A percentile compares a stretch with the other conserved stretches of the same genome.
Conservation (phyloP, 2,888 invertebrate genomes). For the Mesoligia furuncula region DNA sequence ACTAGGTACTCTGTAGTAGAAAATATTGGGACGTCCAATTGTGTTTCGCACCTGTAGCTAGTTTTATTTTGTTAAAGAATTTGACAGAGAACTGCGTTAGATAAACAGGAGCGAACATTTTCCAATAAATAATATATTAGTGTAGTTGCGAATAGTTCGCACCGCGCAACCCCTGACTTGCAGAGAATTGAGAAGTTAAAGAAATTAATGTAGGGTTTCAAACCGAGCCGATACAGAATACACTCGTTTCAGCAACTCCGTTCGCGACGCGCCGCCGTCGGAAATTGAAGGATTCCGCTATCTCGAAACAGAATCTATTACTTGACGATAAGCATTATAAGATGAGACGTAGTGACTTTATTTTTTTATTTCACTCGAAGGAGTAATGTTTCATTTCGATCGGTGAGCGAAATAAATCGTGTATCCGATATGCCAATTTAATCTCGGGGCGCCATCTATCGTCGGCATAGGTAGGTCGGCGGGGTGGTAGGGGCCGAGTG, state of each 20-base stretch:
- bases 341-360: slow-evolving; percentile 49
- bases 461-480: slow-evolving; percentile 70
- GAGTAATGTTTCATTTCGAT: slow-evolving; percentile 75
- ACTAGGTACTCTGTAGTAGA: slow-evolving; percentile 28
- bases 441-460: slow-evolving; percentile 85
- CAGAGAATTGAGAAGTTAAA: slow-evolving; percentile 80
- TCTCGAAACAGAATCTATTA: slow-evolving; percentile 65
- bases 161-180: slow-evolving; percentile 67
- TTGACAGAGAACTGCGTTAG: too few relatives aligned
- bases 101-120: too few relatives aligned
- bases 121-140: slow-evolving; percentile 78
- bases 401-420: slow-evolving; percentile 75
- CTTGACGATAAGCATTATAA: slow-evolving; percentile 61
- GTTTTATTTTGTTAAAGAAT: slow-evolving; percentile 33
- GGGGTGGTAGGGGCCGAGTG: slow-evolving; percentile 48
- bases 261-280: slow-evolving; percentile 50
- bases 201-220: slow-evolving; percentile 65
- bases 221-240: slow-evolving; percentile 54
- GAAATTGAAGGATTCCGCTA: slow-evolving; percentile 68
- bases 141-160: slow-evolving; percentile 73
- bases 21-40: slow-evolving; percentile 43
- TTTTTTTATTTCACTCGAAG: slow-evolving; percentile 67
- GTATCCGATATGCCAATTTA: slow-evolving; percentile 83
- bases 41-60: slow-evolving; percentile 43
- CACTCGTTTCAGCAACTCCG: slow-evolving; percentile 48